Evolutionary conservation across 2,797 vertebrate species (phyloP).

Genomic region (Chelon labrosus): DNA sequence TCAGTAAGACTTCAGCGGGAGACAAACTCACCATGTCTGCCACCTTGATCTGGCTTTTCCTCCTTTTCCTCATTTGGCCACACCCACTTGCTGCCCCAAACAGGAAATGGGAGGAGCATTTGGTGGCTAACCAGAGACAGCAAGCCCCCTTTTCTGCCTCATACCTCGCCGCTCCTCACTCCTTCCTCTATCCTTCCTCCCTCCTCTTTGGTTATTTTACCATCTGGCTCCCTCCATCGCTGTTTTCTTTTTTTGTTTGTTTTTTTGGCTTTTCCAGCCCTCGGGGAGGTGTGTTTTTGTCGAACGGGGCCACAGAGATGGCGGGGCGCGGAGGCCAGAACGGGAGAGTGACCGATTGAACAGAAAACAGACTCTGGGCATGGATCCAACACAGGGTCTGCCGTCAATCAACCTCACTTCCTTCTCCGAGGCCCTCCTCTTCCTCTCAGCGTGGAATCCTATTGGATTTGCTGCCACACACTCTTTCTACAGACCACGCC

Average conservation of each 20-base stretch:
- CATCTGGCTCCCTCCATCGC: constrained; percentile 53
- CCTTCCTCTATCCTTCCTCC: constrained; percentile 68
- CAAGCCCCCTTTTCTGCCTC: constrained; percentile 68
- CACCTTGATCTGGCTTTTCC: constrained; percentile 59
- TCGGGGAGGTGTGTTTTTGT: constrained; percentile 56
- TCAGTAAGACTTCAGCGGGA: constrained; percentile 47
- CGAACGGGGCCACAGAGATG: constrained; percentile 46
- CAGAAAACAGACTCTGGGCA: constrained; percentile 57
- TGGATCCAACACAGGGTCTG: constrained; percentile 52
- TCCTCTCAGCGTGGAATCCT: constrained; percentile 70
- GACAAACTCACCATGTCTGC: constrained; percentile 57
- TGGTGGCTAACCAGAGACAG: constrained; percentile 71
- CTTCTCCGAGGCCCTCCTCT: constrained; percentile 71
- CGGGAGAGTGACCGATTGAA: constrained; percentile 58
- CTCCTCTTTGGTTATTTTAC: constrained; percentile 57
- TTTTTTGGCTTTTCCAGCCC: constrained; percentile 59
- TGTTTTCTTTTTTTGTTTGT: constrained; percentile 34
- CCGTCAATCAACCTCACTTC: constrained; percentile 69
- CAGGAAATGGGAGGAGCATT: constrained; percentile 69
- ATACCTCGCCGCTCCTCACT: constrained; percentile 76
- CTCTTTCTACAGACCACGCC: constrained; percentile 75
- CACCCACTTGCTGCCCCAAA: constrained; percentile 59
- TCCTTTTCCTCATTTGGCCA: constrained; percentile 63
- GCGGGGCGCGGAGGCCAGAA: constrained; percentile 54
- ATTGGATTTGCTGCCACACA: constrained; percentile 73